These are phyloP conservation scores for Grus americana DNA, from an alignment of 2,113 vertebrate genomes.

Conservation along the genomic window DNA sequence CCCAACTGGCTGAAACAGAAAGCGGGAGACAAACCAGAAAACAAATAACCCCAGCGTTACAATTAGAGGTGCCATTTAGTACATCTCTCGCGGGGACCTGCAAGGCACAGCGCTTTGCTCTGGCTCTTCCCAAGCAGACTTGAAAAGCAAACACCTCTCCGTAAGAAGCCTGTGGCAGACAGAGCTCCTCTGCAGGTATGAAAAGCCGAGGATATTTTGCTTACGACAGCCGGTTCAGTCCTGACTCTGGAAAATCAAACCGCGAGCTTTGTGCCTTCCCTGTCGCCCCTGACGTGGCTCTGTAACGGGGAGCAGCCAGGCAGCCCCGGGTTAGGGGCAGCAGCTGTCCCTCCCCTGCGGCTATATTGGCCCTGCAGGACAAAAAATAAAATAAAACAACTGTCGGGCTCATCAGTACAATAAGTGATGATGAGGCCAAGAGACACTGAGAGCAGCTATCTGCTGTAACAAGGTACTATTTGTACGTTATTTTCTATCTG, in stretches of 20 bases:
- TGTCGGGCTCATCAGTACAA: slow-evolving; percentile 19
- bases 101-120: not conserved
- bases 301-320: not conserved
- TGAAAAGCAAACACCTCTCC: slow-evolving; percentile 2
- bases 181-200: not conserved
- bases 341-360: not conserved
- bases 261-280: not conserved
- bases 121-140: not conserved
- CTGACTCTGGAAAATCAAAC: not conserved
- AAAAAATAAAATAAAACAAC: not conserved
- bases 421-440: slow-evolving; percentile 26
- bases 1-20: not conserved
- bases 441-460: not conserved
- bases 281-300: not conserved
- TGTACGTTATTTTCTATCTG: slow-evolving; percentile 17
- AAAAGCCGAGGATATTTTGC: not conserved
- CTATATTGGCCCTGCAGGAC: not conserved
- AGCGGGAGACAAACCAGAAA: not conserved
- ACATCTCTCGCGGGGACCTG: not conserved
- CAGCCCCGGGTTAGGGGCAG: not conserved
- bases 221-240: not conserved
- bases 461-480: slow-evolving; percentile 33
- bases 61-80: not conserved
- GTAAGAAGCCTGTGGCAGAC: not conserved
- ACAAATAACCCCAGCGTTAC: not conserved